A percentile compares a stretch with the other conserved stretches of the same genome.
phyloP scores from a whole-genome alignment of 2,113 vertebrate species.

The Callaeas wilsoni region DNA sequence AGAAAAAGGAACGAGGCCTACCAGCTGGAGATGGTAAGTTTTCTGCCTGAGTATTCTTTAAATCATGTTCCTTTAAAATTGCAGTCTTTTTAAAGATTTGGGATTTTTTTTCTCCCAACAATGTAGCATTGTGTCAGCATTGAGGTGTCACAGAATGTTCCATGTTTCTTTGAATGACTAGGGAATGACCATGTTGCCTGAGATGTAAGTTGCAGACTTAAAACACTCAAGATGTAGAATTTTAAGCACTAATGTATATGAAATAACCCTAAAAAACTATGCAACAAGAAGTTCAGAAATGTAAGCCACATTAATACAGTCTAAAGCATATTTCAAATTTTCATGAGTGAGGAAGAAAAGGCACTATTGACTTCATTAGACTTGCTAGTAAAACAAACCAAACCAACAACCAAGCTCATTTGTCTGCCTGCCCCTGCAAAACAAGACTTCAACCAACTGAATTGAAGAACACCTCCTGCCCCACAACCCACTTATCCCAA shows the following conservation, averaged over 20 bases:
- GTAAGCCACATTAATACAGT: background rate
- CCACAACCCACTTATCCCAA: background rate
- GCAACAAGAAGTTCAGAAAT: background rate
- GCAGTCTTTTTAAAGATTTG: background rate
- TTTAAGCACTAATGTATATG: background rate
- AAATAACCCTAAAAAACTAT: background rate
- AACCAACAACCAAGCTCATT: background rate
- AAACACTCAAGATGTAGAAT: background rate
- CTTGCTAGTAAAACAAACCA: background rate
- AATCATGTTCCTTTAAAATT: background rate
- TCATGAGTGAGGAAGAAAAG: background rate
- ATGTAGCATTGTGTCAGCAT: background rate
- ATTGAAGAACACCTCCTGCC: rapidly evolving
- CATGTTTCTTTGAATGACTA: background rate
- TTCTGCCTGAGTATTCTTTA: background rate
- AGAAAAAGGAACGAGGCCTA: conserved; percentile 91
- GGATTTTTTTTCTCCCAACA: rapidly evolving
- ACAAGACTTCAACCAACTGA: background rate
- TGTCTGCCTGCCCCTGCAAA: background rate
- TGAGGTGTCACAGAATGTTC: background rate
- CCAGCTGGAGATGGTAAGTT: conserved; percentile 83
- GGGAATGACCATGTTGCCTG: background rate
- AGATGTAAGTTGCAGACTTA: background rate
- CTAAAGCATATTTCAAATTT: background rate
- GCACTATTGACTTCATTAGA: background rate